These are phyloP conservation scores for Vulpes vulpes DNA, from an alignment of 2,113 vertebrate genomes.

Conservation along the genomic window DNA sequence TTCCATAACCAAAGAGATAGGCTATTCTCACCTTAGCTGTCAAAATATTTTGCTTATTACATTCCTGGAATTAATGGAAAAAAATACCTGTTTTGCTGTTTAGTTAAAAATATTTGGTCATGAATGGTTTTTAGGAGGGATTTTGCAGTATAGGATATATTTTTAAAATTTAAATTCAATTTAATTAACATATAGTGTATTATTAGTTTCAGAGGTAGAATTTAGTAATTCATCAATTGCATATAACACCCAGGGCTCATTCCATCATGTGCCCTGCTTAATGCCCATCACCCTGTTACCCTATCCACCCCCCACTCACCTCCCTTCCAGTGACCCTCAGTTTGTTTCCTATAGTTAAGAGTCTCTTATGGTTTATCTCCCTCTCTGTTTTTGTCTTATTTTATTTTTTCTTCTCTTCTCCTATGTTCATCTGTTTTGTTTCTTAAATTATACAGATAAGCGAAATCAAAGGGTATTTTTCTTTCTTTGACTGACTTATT, in stretches of 20 bases:
- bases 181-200: background rate
- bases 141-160: background rate
- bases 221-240: background rate
- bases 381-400: too few species aligned
- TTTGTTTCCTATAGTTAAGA: too few species aligned
- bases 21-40: background rate
- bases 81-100: background rate
- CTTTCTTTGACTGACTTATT: too few species aligned
- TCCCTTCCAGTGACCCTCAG: too few species aligned
- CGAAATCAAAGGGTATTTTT: too few species aligned
- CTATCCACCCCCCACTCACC: too few species aligned
- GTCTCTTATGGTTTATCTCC: too few species aligned
- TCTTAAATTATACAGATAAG: too few species aligned
- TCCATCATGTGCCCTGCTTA: background rate
- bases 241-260: background rate
- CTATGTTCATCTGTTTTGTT: too few species aligned
- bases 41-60: background rate
- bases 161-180: background rate
- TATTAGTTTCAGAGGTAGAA: background rate
- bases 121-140: background rate
- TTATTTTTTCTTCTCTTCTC: too few species aligned
- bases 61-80: background rate
- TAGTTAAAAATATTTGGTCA: background rate
- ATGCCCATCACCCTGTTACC: too few species aligned
- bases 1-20: background rate